These are phyloP conservation scores for Standfussiana lucernea DNA, from an alignment of 2,888 invertebrate species.

Conservation along the genomic window DNA sequence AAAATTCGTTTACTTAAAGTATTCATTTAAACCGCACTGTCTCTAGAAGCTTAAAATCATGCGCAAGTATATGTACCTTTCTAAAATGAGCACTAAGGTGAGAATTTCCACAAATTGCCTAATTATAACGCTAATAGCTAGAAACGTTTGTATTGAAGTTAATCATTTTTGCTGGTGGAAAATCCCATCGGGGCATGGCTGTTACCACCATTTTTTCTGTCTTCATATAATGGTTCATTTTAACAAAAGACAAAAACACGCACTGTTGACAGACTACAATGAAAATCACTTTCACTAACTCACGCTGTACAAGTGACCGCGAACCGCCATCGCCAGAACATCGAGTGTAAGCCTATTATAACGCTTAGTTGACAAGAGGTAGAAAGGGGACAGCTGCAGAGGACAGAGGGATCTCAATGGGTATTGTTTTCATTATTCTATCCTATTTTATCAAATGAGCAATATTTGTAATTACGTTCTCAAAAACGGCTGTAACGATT, in stretches of 20 bases:
- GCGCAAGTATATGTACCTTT: no score
- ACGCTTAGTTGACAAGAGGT: slow-evolving; percentile 34
- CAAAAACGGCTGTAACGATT: no score
- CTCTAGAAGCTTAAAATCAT: no score
- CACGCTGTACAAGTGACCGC: slow-evolving; percentile 5
- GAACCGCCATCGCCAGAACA: slow-evolving; percentile 23
- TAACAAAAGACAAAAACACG: not conserved
- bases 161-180: no score
- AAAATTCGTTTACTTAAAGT: no score
- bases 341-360: slow-evolving; percentile 22
- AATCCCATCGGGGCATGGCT: no score
- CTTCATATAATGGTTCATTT: not conserved
- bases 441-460: not conserved
- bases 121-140: no score
- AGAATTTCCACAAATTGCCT: no score
- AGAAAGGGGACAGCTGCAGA: slow-evolving; percentile 26
- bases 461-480: not conserved
- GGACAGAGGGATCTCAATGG: slow-evolving; percentile 33
- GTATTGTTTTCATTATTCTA: not conserved
- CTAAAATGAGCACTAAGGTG: no score
- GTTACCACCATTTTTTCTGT: not conserved
- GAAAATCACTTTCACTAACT: slow-evolving; percentile 21
- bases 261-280: not conserved
- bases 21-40: no score
- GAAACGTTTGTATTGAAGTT: no score